These are phyloP conservation scores for Pseudachorutes palmiensis DNA, from an alignment of 1,140 invertebrate species.

Conservation along the genomic window DNA sequence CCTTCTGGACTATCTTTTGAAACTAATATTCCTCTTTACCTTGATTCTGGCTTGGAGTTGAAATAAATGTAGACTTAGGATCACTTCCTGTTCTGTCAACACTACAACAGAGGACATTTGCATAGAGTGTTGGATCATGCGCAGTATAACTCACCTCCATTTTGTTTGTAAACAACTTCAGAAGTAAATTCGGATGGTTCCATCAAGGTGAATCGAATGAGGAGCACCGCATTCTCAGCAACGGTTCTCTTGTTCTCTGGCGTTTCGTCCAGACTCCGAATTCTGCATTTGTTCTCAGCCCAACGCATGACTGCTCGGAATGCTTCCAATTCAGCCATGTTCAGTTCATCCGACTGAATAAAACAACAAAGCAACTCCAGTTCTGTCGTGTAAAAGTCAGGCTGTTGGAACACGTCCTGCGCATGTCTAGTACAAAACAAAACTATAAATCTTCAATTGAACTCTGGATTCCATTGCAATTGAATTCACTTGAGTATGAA, in stretches of 20 bases:
- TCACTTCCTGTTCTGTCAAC: slow-evolving; percentile 4
- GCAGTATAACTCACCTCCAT: slow-evolving; percentile 1
- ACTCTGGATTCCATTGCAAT: too few relatives aligned
- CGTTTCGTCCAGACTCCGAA: not conserved
- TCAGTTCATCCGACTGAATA: slow-evolving; percentile 7
- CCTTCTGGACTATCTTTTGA: not conserved
- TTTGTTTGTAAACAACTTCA: slow-evolving; percentile 14
- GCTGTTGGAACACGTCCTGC: not conserved
- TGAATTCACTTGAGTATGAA: slow-evolving; percentile 12
- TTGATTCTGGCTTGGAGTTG: slow-evolving; percentile 4
- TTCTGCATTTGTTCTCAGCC: slow-evolving; percentile 8
- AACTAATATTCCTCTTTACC: not conserved
- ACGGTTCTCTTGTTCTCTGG: slow-evolving; percentile 13
- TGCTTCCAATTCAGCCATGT: not conserved
- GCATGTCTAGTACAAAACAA: slow-evolving; percentile 9
- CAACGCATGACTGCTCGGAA: slow-evolving; percentile 7
- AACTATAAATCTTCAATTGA: not conserved
- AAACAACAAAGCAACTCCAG: not conserved
- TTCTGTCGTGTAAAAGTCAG: not conserved
- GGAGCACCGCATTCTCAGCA: not conserved
- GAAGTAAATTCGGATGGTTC: not conserved
- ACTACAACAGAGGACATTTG: not conserved
- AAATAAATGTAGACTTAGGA: slow-evolving; percentile 12
- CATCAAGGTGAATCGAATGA: slow-evolving; percentile 13
- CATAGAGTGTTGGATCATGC: not conserved